These are phyloP conservation scores for Microdon myrmicae DNA, from an alignment of 2,888 invertebrate species.

Conservation along the genomic window DNA sequence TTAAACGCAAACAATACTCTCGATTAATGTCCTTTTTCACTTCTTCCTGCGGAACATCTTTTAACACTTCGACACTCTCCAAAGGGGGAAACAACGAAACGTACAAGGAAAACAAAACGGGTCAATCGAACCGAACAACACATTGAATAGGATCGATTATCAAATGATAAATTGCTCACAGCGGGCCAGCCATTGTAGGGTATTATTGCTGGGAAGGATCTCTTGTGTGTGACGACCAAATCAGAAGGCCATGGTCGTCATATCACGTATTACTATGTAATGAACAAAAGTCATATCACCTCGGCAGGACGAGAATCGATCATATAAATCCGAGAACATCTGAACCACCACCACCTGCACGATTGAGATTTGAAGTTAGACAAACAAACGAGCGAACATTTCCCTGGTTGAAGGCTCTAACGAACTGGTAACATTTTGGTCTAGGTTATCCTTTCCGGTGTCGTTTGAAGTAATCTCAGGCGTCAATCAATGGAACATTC, in stretches of 20 bases:
- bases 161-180: conserved; percentile 47
- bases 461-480: conserved; percentile 19
- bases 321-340: conserved; percentile 23
- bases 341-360: conserved; percentile 24
- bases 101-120: conserved; percentile 16
- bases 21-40: too few species aligned
- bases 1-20: too few species aligned
- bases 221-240: conserved; percentile 21
- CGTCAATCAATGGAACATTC: conserved; percentile 25
- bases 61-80: too few species aligned
- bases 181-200: conserved; percentile 30
- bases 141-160: conserved; percentile 42
- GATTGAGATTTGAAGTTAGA: conserved; percentile 7
- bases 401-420: too few species aligned
- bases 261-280: conserved; percentile 48
- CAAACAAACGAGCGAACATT: not conserved
- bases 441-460: conserved; percentile 19
- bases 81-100: too few species aligned
- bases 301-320: conserved; percentile 24
- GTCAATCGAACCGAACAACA: conserved; percentile 40
- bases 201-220: conserved; percentile 33
- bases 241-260: conserved; percentile 47
- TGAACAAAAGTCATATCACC: conserved; percentile 39
- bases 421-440: conserved; percentile 14
- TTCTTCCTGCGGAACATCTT: too few species aligned